Percentiles rank a stretch among this genome's conserved stretches.
These are phyloP conservation scores for Chrysomela aeneicollis DNA, from an alignment of 2,888 invertebrate genomes.

Conservation along the genomic window DNA sequence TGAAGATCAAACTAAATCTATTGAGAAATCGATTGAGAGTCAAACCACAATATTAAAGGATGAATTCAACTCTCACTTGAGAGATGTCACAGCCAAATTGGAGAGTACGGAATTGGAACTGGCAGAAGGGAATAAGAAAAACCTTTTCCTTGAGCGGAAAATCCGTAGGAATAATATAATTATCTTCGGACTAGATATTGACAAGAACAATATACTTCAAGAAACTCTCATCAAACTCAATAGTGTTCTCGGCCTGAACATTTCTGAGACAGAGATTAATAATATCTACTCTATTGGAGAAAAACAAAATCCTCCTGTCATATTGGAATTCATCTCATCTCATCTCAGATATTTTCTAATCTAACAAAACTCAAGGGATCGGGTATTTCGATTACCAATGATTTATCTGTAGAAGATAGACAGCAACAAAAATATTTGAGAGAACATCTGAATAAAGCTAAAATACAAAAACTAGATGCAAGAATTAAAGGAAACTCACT, in stretches of 20 bases:
- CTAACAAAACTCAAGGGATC: constrained; percentile 3
- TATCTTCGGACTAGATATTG: neutral
- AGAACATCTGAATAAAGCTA: constrained; percentile 2
- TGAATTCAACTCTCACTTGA: constrained; percentile 8
- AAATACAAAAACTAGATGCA: neutral
- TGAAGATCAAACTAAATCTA: neutral
- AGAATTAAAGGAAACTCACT: constrained; percentile 1
- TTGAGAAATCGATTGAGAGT: neutral
- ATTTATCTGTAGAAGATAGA: neutral
- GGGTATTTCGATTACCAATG: constrained; percentile 4
- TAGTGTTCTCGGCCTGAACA: neutral
- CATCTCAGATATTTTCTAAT: constrained; percentile 7
- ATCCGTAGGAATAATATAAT: constrained; percentile 13
- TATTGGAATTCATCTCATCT: neutral
- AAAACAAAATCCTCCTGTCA: neutral
- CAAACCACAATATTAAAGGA: constrained; percentile 3
- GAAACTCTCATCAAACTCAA: constrained; percentile 6
- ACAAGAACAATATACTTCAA: constrained; percentile 1
- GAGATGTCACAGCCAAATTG: constrained; percentile 2
- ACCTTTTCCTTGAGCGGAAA: neutral
- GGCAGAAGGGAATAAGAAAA: neutral
- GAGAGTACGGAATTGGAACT: neutral
- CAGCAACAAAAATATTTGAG: constrained; percentile 3
- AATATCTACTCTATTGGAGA: neutral
- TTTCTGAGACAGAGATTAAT: neutral